Evolutionary conservation across 2,888 invertebrate genomes (phyloP).

Genomic region (Leptothorax acervorum): DNA sequence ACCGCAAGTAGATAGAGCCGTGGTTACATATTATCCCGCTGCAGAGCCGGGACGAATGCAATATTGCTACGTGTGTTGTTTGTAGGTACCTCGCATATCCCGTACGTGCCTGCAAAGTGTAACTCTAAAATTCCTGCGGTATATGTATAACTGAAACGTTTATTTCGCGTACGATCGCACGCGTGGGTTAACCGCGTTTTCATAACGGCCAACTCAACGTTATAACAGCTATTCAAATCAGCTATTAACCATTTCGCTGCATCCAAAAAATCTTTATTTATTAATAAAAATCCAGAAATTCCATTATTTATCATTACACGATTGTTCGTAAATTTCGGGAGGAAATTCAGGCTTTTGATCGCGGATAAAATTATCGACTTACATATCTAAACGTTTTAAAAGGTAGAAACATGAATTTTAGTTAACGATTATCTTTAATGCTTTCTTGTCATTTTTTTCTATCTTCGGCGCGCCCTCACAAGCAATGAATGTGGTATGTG

Average conservation of each 20-base stretch:
- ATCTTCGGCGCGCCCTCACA: background rate
- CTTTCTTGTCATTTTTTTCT: background rate
- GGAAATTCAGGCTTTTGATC: background rate
- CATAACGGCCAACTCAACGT: conserved; percentile 23
- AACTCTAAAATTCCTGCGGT: conserved; percentile 48
- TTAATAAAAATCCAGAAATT: conserved; percentile 12
- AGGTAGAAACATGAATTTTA: background rate
- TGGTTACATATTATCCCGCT: conserved; percentile 42
- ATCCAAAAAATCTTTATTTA: conserved; percentile 3
- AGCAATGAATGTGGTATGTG: conserved; percentile 6
- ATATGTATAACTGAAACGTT: conserved; percentile 35
- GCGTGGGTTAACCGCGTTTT: conserved; percentile 35
- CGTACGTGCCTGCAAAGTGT: conserved; percentile 44
- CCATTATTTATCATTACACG: background rate
- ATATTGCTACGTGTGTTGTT: conserved; percentile 31
- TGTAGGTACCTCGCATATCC: conserved; percentile 45
- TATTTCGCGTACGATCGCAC: conserved; percentile 23
- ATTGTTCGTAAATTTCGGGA: background rate
- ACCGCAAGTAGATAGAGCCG: conserved; percentile 51
- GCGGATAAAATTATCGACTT: background rate
- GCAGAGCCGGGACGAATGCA: conserved; percentile 21
- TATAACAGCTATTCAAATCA: conserved; percentile 26
- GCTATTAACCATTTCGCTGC: background rate
- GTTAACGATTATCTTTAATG: conserved; percentile 10
- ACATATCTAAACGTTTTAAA: background rate